phyloP scores from a whole-genome alignment of 2,113 vertebrate genomes.

The Saiga tatarica region DNA sequence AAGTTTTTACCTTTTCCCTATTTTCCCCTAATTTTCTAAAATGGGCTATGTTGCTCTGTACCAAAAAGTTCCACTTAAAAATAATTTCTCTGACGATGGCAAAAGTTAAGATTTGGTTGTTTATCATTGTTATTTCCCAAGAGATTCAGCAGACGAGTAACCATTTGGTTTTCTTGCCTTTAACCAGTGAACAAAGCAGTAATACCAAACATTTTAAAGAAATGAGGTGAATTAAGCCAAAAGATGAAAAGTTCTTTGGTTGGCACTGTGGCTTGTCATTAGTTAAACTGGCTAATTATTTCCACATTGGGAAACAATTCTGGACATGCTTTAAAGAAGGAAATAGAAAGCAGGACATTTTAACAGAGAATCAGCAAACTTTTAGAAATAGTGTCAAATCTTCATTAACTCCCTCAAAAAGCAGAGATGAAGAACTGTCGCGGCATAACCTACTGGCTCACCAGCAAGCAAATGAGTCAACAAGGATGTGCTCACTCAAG shows the following conservation, averaged over 20 bases:
- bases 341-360: background rate
- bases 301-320: background rate
- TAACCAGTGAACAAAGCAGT: background rate
- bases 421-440: background rate
- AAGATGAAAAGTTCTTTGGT: background rate
- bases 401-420: background rate
- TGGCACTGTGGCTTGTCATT: background rate
- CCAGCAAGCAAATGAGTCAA: background rate
- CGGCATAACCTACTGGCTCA: background rate
- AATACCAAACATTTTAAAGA: background rate
- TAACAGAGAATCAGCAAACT: background rate
- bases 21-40: constrained; percentile 16
- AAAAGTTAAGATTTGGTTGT: background rate
- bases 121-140: background rate
- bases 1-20: background rate
- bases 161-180: background rate
- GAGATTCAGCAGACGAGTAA: background rate
- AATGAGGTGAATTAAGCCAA: constrained; percentile 23
- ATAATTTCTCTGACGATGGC: background rate
- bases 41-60: background rate
- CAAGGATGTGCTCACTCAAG: background rate
- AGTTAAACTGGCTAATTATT: constrained; percentile 25
- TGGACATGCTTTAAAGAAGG: background rate
- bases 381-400: background rate
- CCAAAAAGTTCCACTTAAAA: background rate